Conservation (phyloP, 2,797 vertebrate genomes). For the Chaenodraco wilsoni region DNA sequence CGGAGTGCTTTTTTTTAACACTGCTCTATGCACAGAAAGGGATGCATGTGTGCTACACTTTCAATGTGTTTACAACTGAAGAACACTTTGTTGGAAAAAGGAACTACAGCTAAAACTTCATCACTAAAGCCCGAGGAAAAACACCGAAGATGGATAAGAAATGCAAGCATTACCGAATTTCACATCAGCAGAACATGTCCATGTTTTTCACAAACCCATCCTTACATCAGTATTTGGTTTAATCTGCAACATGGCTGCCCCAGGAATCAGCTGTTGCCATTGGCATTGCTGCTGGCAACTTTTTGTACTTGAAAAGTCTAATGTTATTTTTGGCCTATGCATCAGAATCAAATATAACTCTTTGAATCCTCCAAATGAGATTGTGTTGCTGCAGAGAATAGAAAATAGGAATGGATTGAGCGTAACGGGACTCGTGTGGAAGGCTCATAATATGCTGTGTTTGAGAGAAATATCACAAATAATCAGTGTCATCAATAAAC, state of each 20-base stretch:
- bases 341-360: slow-evolving; percentile 1
- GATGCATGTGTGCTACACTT: slow-evolving; percentile 31
- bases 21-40: slow-evolving; percentile 18
- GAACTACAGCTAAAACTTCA: slow-evolving; percentile 55
- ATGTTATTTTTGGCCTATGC: slow-evolving; percentile 16
- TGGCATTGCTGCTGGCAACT: slow-evolving; percentile 47
- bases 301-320: slow-evolving; percentile 45
- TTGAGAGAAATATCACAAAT: slow-evolving; percentile 37
- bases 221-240: slow-evolving; percentile 37
- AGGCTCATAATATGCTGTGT: neutral
- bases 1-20: too few relatives aligned
- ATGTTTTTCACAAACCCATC: slow-evolving; percentile 29
- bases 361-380: slow-evolving; percentile 19
- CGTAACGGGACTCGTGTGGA: slow-evolving; percentile 6
- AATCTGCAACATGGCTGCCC: slow-evolving; percentile 30
- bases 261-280: slow-evolving; percentile 49
- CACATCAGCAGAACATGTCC: slow-evolving; percentile 26
- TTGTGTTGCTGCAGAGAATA: slow-evolving; percentile 7
- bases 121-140: slow-evolving; percentile 53
- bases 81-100: slow-evolving; percentile 31
- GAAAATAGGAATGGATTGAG: neutral
- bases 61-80: slow-evolving; percentile 25
- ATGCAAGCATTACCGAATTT: slow-evolving; percentile 26
- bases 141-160: slow-evolving; percentile 25
- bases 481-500: slow-evolving; percentile 29